These are phyloP conservation scores for Eilema sororculum DNA, from an alignment of 2,888 invertebrate species.

Conservation along the genomic window DNA sequence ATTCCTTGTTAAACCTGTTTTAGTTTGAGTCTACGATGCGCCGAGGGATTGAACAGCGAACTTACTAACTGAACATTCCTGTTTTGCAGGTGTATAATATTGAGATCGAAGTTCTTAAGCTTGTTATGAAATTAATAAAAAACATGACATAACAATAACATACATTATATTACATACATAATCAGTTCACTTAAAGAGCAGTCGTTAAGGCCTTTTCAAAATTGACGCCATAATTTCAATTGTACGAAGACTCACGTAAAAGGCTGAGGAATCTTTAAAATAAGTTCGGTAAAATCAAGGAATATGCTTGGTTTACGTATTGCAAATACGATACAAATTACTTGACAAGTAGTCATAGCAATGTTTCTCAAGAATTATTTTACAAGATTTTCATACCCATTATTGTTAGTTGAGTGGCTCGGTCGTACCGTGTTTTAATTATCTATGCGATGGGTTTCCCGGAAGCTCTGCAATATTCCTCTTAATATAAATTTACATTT, in stretches of 20 bases:
- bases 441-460: constrained; percentile 43
- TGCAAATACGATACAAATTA: neutral
- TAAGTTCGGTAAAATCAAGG: too few species aligned
- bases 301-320: too few species aligned
- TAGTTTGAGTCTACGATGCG: neutral
- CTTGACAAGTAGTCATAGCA: constrained; percentile 10
- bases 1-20: neutral
- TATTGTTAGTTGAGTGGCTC: constrained; percentile 35
- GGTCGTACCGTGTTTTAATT: constrained; percentile 58
- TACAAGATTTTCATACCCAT: constrained; percentile 31
- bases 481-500: constrained; percentile 68
- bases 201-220: too few species aligned
- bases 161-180: too few species aligned
- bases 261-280: too few species aligned
- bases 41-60: neutral
- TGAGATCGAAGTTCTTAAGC: neutral
- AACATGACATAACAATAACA: too few species aligned
- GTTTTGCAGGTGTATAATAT: neutral
- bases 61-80: neutral
- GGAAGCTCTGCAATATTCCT: constrained; percentile 54
- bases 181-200: too few species aligned
- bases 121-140: neutral
- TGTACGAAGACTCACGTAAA: too few species aligned
- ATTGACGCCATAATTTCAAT: too few species aligned
- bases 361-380: constrained; percentile 17